Evolutionary conservation across 1,140 invertebrate species (phyloP).

Genomic region (Paralvinella palmiformis): DNA sequence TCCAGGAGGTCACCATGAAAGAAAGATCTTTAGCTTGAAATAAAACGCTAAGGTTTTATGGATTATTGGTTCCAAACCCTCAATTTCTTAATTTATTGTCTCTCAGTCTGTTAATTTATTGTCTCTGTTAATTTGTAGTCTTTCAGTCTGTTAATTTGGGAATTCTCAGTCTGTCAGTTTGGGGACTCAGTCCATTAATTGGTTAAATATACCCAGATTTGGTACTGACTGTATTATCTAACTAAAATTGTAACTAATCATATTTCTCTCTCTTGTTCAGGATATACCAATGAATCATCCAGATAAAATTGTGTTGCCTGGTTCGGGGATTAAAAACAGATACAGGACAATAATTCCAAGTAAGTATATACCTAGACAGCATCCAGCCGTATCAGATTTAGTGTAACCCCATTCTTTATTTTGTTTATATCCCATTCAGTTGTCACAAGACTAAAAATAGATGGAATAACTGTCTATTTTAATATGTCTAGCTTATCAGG

Average conservation of each 20-base stretch:
- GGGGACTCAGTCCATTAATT: too few species aligned
- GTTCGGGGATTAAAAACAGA: conserved; percentile 82
- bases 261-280: conserved; percentile 24
- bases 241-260: not conserved
- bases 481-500: not conserved
- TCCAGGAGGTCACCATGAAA: too few species aligned
- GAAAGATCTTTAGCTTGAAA: too few species aligned
- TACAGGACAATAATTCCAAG: conserved; percentile 82
- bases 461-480: not conserved
- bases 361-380: conserved; percentile 29
- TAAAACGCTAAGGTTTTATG: too few species aligned
- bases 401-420: not conserved
- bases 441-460: not conserved
- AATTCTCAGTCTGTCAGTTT: too few species aligned
- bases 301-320: conserved; percentile 77
- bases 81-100: too few species aligned
- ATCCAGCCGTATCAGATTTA: not conserved
- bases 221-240: not conserved
- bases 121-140: too few species aligned
- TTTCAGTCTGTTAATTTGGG: too few species aligned
- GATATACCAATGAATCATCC: conserved; percentile 85
- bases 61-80: too few species aligned
- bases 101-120: too few species aligned
- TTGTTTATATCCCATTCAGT: not conserved
- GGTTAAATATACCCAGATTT: too few species aligned